Base-by-base conservation (phyloP, 2,113 vertebrate genomes). In the Platycercus adscitus region DNA sequence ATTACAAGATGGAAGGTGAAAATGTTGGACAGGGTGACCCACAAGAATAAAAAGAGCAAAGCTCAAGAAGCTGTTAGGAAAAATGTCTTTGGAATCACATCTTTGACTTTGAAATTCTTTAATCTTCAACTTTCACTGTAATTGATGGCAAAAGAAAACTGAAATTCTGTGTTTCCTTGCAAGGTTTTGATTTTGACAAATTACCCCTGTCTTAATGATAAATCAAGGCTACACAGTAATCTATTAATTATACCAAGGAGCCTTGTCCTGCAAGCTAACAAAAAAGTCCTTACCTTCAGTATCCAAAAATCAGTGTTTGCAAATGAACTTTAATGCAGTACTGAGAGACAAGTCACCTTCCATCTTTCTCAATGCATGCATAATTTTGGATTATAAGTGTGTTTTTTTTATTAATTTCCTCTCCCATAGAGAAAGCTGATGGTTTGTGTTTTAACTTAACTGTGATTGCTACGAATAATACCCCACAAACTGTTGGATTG, bases 381-480 rank as follows among this genome's bases (percentile, higher is more conserved):
- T 96, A 93, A 95, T 97, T 96, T 97, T 97, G 90, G 82, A 97
- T 98, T 98, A 98, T 98, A 99, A 98, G 97, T 98, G 96, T 98
- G 94, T 97, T 98, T 98, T 99, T 98, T 98, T 98, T 99, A 98
- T 98, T 98, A 96, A 99, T 98, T 98, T 97, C 98, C 98, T 98
- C 96, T 98, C 97, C 97, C 98, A 81, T 99, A 99, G 99, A 99
- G 98, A 98, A 98, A 99, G 99, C 98, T 96, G 99, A 99, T 98
- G 99, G 99, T 99, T 99, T 99, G 98, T 99, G 99, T 99, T 99
- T 98, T 99, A 98, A 99, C 98, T 99, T 99, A 99, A 99, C 99
- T 97, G 95, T 97, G 98, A 97, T 99, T 98, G 99, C 99, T 98
- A 98, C 98, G 96, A 99, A 97, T 99, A 98, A 98, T 98, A 98